A percentile compares a stretch with the other conserved stretches of the same genome.
Conservation (phyloP, 2,113 vertebrate genomes). For the Opisthocomus hoazin region DNA sequence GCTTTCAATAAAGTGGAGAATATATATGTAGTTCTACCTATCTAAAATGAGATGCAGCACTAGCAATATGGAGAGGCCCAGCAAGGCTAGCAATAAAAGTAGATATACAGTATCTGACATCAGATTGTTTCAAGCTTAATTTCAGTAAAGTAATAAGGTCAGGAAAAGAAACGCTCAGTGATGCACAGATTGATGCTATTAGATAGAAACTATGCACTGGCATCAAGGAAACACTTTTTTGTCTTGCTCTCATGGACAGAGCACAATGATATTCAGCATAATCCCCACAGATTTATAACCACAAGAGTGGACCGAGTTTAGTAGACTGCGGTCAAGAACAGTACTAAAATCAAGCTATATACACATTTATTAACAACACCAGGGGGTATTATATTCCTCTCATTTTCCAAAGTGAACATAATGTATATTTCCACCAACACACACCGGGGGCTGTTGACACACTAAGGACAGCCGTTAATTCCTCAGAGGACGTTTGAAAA, state of each 20-base stretch:
- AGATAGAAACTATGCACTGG: constrained; percentile 50
- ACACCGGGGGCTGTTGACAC: neutral
- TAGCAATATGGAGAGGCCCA: constrained; percentile 73
- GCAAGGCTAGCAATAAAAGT: constrained; percentile 78
- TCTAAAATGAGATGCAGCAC: constrained; percentile 78
- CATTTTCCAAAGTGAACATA: constrained; percentile 5
- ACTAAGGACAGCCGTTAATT: neutral
- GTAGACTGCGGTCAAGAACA: constrained; percentile 26
- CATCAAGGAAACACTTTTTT: constrained; percentile 58
- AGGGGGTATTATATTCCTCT: constrained; percentile 10
- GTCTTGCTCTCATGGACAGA: constrained; percentile 50
- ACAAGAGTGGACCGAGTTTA: constrained; percentile 7
- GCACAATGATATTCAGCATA: constrained; percentile 50
- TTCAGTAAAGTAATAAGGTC: constrained; percentile 82
- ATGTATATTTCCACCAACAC: constrained; percentile 8
- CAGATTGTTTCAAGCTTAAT: constrained; percentile 83
- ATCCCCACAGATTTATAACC: constrained; percentile 55
- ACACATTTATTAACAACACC: constrained; percentile 42
- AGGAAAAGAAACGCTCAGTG: constrained; percentile 72
- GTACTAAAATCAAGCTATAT: constrained; percentile 34
- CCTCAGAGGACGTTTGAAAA: neutral
- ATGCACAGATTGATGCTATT: constrained; percentile 76
- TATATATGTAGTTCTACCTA: constrained; percentile 77
- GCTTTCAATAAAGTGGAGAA: constrained; percentile 76
- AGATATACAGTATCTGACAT: constrained; percentile 81